Conservation (phyloP, 2,888 invertebrate genomes). For the Fragum sueziense region DNA sequence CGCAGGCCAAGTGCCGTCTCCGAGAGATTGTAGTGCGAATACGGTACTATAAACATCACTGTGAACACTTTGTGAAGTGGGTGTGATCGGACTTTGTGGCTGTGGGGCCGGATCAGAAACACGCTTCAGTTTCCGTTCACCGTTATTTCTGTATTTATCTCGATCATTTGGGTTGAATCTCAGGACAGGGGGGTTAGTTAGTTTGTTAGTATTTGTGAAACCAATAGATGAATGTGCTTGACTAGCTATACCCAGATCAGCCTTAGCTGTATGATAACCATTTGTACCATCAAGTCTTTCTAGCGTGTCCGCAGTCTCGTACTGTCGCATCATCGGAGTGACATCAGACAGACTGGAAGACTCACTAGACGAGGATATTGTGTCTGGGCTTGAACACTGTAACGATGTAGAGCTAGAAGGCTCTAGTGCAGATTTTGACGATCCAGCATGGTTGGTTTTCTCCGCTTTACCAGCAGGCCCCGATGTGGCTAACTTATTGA, state of each 20-base stretch:
- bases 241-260: conserved; percentile 29
- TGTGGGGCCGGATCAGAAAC: conserved; percentile 33
- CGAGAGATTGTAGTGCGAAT: conserved; percentile 80
- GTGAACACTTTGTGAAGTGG: conserved; percentile 75
- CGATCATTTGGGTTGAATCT: conserved; percentile 60
- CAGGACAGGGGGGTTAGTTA: conserved; percentile 55
- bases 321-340: conserved; percentile 43
- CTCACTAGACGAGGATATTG: conserved; percentile 54
- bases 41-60: conserved; percentile 80
- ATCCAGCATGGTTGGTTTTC: not conserved
- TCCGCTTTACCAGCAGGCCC: conserved; percentile 17
- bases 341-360: conserved; percentile 47
- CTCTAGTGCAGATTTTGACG: not conserved
- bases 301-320: conserved; percentile 56
- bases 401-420: conserved; percentile 21
- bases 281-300: conserved; percentile 48
- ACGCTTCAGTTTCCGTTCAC: conserved; percentile 3
- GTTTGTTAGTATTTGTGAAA: conserved; percentile 45
- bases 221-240: conserved; percentile 14
- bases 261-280: conserved; percentile 51
- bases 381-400: conserved; percentile 46
- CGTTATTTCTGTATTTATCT: conserved; percentile 38
- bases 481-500: conserved; percentile 26
- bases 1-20: conserved; percentile 67
- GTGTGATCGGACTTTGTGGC: conserved; percentile 31